phyloP scores from a whole-genome alignment of 2,797 vertebrate genomes.

The Malacoraja senta region DNA sequence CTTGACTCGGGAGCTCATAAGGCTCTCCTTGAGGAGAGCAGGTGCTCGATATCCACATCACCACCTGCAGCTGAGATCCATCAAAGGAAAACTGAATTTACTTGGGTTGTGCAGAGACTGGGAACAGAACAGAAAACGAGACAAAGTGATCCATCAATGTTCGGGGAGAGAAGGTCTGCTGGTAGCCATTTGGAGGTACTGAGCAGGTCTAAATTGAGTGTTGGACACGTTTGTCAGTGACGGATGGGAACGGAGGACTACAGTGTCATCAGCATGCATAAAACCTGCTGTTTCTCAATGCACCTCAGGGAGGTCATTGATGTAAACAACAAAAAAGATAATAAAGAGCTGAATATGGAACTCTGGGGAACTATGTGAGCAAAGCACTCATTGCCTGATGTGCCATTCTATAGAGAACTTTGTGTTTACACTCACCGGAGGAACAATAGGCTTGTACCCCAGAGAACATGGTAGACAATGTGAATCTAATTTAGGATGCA shows the following conservation, averaged over 20 bases:
- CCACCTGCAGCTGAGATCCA: not conserved
- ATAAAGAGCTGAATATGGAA: not conserved
- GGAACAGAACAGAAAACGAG: not conserved
- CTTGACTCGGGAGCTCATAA: not conserved
- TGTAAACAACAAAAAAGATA: slow-evolving; percentile 25
- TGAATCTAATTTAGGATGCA: not conserved
- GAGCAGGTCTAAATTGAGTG: slow-evolving; percentile 2
- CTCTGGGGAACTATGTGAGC: not conserved
- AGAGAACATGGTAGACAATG: not conserved
- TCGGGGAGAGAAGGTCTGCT: not conserved
- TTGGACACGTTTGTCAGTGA: not conserved
- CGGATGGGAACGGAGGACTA: not conserved
- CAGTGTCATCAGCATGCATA: slow-evolving; percentile 21
- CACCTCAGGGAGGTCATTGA: slow-evolving; percentile 30
- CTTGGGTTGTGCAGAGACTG: not conserved
- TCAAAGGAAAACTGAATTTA: not conserved
- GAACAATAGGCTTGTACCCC: not conserved
- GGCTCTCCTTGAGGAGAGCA: not conserved
- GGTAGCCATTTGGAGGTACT: not conserved
- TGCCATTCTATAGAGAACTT: not conserved
- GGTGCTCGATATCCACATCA: not conserved
- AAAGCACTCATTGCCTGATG: not conserved
- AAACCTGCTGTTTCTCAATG: not conserved
- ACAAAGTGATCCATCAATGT: slow-evolving; percentile 9
- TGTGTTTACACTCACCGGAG: not conserved